Conservation (phyloP, 1,140 invertebrate genomes). For the Drosophila willistoni region DNA sequence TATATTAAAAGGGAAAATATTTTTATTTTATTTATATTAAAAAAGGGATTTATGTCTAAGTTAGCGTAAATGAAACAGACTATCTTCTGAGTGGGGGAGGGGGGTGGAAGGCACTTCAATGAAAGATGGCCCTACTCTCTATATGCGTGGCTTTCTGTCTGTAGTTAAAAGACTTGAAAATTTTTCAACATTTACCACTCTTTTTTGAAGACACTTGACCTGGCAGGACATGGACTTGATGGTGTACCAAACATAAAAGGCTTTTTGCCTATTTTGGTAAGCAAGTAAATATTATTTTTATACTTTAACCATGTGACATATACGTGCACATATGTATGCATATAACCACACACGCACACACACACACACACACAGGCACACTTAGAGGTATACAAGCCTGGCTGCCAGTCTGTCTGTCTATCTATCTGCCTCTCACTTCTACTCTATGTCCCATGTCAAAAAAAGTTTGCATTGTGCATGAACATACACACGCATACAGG, state of each 20-base stretch:
- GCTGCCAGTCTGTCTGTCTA: conserved; percentile 11
- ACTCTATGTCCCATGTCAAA: conserved; percentile 46
- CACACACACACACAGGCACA: conserved; percentile 15
- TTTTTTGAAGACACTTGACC: conserved; percentile 37
- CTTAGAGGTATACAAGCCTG: conserved; percentile 15
- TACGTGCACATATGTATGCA: conserved; percentile 23
- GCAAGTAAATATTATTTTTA: conserved; percentile 75
- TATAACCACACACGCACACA: conserved; percentile 1
- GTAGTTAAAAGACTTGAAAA: not conserved
- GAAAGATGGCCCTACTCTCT: not conserved
- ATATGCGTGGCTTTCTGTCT: not conserved
- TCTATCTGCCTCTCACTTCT: conserved; percentile 4
- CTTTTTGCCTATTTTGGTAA: conserved; percentile 69
- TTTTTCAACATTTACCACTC: conserved; percentile 7
- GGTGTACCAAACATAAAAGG: conserved; percentile 43
- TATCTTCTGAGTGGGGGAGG: no score
- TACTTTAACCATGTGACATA: conserved; percentile 50
- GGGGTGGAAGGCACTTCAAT: not conserved
- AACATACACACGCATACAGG: conserved; percentile 23
- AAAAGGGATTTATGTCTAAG: no score
- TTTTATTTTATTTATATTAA: not conserved
- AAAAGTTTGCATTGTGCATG: conserved; percentile 48
- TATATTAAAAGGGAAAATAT: no score
- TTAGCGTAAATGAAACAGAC: no score
- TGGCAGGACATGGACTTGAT: conserved; percentile 4